Base-by-base conservation (phyloP, 2,797 vertebrate genomes). In the Pteronotus mesoamericanus region DNA sequence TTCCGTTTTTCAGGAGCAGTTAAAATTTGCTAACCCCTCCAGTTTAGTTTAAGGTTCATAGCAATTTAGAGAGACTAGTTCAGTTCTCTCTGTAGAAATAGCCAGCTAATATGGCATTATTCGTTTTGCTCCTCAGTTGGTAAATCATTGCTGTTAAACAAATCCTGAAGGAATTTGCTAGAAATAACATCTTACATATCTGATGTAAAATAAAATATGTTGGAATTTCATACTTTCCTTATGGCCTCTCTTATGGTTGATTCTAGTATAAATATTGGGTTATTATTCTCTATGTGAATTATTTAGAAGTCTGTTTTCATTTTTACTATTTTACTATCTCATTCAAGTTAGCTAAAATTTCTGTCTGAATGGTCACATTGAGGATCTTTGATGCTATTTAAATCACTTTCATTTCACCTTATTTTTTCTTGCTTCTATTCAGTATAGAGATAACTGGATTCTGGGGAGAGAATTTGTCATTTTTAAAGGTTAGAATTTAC, bases 171-270 rank as follows among this genome's bases (percentile, higher is more conserved):
- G 79, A 86, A 46, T 68, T 88, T 86, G 34, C n/a, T 93, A 90
- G 77, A 86, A 94, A 87, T 71, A 72, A 34, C 72, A 90, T 46
- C 24, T 88, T 93, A 80, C 85, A 83, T 93, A 82, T 89, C 74
- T 92, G 37, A 46, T 74, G 9, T 87, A 91, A 87, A 89, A 16
- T 55, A 66, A 94, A 92, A 77, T 4, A 71, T 74, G 48, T 78
- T 89, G 51, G 53, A 96, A 78, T 24, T 91, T 95, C 59, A 61
- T 82, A 66, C 10, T 39, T 57, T 86, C 39, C 44, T 86, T 87
- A 72, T 79, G 85, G 37, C 37, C 59, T 95, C 9, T 74, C 42
- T 80, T 92, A 86, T 69, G n/a, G 19, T 48, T 93, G 83, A 94
- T 9, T 79, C 16, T 48, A 53, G 22, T 51, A 1, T 77, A 74